These are phyloP conservation scores for Tinea pellionella DNA, from an alignment of 2,888 invertebrate species.

Conservation along the genomic window DNA sequence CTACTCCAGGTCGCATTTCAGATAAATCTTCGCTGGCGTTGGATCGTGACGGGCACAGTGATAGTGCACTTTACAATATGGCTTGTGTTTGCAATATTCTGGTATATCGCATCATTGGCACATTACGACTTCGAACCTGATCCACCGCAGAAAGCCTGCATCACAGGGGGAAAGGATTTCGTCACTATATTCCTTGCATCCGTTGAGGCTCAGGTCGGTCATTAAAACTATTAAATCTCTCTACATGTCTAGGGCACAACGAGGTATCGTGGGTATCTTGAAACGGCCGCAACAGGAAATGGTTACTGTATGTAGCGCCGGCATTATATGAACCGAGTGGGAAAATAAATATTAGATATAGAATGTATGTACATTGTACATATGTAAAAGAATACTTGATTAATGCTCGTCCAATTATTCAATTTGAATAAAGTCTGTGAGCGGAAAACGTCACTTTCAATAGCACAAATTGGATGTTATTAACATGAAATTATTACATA, in stretches of 20 bases:
- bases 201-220: slow-evolving; percentile 53
- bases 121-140: slow-evolving; percentile 61
- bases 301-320: too few relatives aligned
- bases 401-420: background rate
- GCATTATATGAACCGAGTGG: too few relatives aligned
- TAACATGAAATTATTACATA: background rate
- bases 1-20: slow-evolving; percentile 20
- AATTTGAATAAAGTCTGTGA: background rate
- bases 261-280: too few relatives aligned
- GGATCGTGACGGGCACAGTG: slow-evolving; percentile 57
- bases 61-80: slow-evolving; percentile 57
- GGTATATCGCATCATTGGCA: slow-evolving; percentile 56
- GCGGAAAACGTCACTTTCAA: slow-evolving; percentile 7
- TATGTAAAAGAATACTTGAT: background rate
- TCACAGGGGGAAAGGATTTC: slow-evolving; percentile 57
- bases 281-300: too few relatives aligned
- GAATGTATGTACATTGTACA: too few relatives aligned
- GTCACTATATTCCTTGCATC: slow-evolving; percentile 59
- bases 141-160: slow-evolving; percentile 46
- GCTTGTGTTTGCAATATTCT: slow-evolving; percentile 58
- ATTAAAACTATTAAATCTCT: too few relatives aligned
- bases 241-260: too few relatives aligned
- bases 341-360: too few relatives aligned
- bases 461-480: background rate
- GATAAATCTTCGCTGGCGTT: slow-evolving; percentile 63